Percentiles rank a stretch among this genome's conserved stretches.
These are phyloP conservation scores for Lepus townsendii DNA, from an alignment of 2,797 vertebrate species.

Conservation along the genomic window DNA sequence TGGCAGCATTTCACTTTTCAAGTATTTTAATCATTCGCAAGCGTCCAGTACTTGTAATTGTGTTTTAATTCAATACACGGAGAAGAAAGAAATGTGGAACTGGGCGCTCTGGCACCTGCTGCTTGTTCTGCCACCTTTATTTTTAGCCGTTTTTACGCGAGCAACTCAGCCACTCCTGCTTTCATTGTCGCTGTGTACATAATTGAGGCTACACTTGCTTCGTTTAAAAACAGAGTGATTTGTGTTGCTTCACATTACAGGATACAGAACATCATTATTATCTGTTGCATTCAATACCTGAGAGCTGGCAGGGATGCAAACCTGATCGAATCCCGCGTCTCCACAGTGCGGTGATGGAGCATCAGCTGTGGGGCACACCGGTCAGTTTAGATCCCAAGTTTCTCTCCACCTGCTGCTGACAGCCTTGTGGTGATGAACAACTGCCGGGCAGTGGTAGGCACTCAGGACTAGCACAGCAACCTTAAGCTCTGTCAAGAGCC, in stretches of 20 bases:
- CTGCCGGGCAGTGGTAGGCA: background rate
- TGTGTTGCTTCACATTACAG: conserved; percentile 47
- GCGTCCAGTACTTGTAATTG: background rate
- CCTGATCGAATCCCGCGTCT: background rate
- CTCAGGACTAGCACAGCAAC: background rate
- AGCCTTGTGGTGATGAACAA: background rate
- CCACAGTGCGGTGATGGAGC: background rate
- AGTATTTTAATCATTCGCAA: conserved; percentile 67
- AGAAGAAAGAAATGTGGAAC: background rate
- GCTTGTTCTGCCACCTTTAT: background rate
- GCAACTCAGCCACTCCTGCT: background rate
- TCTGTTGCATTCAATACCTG: background rate
- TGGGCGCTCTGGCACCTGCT: background rate
- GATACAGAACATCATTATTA: background rate
- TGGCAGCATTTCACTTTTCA: conserved; percentile 35
- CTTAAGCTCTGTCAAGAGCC: background rate
- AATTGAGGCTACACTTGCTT: background rate
- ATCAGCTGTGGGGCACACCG: background rate
- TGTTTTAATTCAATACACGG: conserved; percentile 26
- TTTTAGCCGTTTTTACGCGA: conserved; percentile 35
- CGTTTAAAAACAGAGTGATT: background rate
- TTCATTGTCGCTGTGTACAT: background rate
- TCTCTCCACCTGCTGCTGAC: background rate
- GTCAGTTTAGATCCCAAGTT: too few relatives aligned
- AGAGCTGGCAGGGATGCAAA: background rate